These are phyloP conservation scores for Chrysaora quinquecirrha DNA, from an alignment of 30 jellyfish, hydroid and myxozoan species.

Conservation along the genomic window DNA sequence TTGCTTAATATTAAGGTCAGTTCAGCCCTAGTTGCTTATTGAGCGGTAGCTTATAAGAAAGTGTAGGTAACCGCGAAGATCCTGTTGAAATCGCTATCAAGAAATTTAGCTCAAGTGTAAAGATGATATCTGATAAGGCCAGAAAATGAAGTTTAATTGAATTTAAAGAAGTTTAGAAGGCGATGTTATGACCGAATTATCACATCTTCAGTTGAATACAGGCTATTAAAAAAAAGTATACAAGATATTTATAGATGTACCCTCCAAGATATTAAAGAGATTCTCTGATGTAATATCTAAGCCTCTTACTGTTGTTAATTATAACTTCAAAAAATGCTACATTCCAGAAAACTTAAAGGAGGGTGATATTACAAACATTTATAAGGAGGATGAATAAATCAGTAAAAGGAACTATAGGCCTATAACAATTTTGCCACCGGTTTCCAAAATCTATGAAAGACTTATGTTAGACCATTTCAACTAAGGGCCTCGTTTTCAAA, in stretches of 20 bases:
- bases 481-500: no score
- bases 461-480: no score
- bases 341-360: neutral
- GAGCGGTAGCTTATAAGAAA: no score
- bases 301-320: neutral
- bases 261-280: neutral
- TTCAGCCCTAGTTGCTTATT: no score
- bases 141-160: neutral
- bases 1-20: no score
- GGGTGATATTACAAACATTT: neutral
- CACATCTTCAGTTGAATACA: neutral
- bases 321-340: neutral
- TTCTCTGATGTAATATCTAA: neutral
- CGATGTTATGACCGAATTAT: neutral
- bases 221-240: neutral
- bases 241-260: no score
- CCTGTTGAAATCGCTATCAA: conserved; percentile 2
- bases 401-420: no score
- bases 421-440: neutral
- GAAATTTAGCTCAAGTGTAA: no score
- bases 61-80: neutral
- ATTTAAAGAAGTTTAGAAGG: neutral
- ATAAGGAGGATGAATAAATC: neutral
- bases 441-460: neutral
- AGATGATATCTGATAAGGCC: no score